phyloP scores from a whole-genome alignment of 2,113 vertebrate species.

The Ptychochromis oligacanthus region DNA sequence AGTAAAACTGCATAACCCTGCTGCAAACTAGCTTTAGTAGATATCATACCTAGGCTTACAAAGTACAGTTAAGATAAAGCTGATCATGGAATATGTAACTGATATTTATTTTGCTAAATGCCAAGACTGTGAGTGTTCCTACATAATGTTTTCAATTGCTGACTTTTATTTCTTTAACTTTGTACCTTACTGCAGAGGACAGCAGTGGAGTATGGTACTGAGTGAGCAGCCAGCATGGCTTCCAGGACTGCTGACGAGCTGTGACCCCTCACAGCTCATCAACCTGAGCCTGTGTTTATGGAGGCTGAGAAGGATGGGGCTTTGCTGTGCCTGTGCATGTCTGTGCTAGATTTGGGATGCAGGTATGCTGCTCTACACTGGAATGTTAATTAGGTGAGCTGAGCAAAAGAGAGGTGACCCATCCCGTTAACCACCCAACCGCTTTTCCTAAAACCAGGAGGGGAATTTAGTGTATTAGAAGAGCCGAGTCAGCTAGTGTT shows the following conservation, averaged over 20 bases:
- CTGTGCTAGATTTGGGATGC: constrained; percentile 63
- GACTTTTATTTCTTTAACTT: not conserved
- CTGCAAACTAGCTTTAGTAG: not conserved
- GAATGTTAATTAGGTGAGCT: constrained; percentile 79
- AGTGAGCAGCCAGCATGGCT: constrained; percentile 5
- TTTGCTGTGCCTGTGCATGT: constrained; percentile 57
- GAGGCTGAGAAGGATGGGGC: constrained; percentile 51
- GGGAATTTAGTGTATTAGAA: constrained; percentile 46
- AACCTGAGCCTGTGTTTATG: constrained; percentile 66
- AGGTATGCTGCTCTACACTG: constrained; percentile 60
- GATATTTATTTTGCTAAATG: not conserved
- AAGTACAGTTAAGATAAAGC: not conserved
- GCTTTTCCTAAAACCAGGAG: constrained; percentile 38
- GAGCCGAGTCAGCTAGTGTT: constrained; percentile 16
- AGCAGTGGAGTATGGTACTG: not conserved
- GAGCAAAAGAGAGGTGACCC: constrained; percentile 66
- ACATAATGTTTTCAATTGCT: not conserved
- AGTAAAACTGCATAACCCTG: fast-evolving
- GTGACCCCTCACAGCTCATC: constrained; percentile 66
- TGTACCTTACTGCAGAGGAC: not conserved
- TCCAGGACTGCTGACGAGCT: constrained; percentile 28
- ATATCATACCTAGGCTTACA: not conserved
- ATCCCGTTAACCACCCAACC: constrained; percentile 49
- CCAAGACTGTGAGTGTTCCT: not conserved
- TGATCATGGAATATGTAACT: not conserved